A percentile compares a stretch with the other conserved stretches of the same genome.
Conservation (phyloP, 2,797 vertebrate genomes). For the Philypnodon macrostomus region DNA sequence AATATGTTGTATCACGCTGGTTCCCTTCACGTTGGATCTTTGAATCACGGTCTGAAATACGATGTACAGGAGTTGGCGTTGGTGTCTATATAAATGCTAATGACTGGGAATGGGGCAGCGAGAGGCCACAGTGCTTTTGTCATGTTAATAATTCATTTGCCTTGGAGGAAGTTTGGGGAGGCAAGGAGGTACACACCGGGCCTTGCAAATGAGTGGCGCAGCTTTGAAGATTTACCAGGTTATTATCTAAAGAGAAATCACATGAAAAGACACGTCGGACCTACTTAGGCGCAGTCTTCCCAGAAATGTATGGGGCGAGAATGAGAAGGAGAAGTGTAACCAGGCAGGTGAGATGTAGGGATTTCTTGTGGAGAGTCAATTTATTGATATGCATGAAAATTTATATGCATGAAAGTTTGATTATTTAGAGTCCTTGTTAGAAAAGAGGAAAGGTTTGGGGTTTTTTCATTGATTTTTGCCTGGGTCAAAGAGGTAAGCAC, state of each 20-base stretch:
- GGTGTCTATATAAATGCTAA: slow-evolving; percentile 70
- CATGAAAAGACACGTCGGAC: slow-evolving; percentile 47
- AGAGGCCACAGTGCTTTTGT: slow-evolving; percentile 57
- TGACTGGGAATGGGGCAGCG: slow-evolving; percentile 41
- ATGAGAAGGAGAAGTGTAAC: background rate
- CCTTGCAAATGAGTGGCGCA: slow-evolving; percentile 52
- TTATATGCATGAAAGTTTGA: too few species aligned
- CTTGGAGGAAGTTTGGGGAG: slow-evolving; percentile 52
- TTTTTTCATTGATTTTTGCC: too few species aligned
- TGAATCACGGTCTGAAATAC: slow-evolving; percentile 47
- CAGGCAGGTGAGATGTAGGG: too few species aligned
- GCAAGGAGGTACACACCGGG: slow-evolving; percentile 50
- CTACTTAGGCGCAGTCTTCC: slow-evolving; percentile 1
- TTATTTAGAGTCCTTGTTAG: too few species aligned
- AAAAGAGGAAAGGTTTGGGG: too few species aligned
- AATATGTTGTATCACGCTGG: slow-evolving; percentile 34
- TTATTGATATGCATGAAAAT: too few species aligned
- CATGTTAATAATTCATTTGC: slow-evolving; percentile 68
- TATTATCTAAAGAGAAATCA: slow-evolving; percentile 62
- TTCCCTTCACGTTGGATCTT: slow-evolving; percentile 31
- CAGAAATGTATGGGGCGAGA: background rate
- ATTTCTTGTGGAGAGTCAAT: too few species aligned
- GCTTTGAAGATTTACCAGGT: slow-evolving; percentile 65
- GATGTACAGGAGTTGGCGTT: slow-evolving; percentile 34
- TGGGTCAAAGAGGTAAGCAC: too few species aligned